These are phyloP conservation scores for Chaetodon auriga DNA, from an alignment of 2,113 vertebrate species.

Conservation along the genomic window DNA sequence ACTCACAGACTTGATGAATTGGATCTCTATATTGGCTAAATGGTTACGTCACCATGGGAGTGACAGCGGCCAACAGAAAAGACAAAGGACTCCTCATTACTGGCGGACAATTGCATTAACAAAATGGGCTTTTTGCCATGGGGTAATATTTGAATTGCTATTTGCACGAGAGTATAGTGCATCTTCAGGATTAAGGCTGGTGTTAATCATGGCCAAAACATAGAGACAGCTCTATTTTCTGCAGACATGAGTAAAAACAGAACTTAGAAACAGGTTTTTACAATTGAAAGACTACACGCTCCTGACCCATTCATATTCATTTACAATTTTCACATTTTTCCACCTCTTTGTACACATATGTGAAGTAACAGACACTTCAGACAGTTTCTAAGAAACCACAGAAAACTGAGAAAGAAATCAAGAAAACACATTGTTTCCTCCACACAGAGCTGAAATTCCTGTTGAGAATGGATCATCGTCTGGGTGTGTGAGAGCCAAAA, in stretches of 20 bases:
- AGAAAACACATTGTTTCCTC: slow-evolving; percentile 41
- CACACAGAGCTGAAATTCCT: slow-evolving; percentile 28
- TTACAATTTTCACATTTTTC: neutral
- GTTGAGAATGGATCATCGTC: slow-evolving; percentile 67
- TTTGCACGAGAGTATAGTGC: slow-evolving; percentile 11
- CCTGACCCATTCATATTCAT: neutral
- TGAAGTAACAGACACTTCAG: neutral
- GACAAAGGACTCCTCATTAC: slow-evolving; percentile 62
- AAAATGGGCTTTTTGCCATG: slow-evolving; percentile 57
- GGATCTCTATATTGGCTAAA: slow-evolving; percentile 63
- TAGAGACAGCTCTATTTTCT: neutral
- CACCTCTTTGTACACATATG: neutral
- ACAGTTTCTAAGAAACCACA: neutral
- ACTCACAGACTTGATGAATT: slow-evolving; percentile 75
- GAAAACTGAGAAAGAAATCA: slow-evolving; percentile 27
- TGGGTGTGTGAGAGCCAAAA: slow-evolving; percentile 64
- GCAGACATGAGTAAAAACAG: neutral
- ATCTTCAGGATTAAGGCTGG: slow-evolving; percentile 3
- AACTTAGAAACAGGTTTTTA: neutral
- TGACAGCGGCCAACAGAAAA: slow-evolving; percentile 46
- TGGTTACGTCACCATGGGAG: slow-evolving; percentile 49
- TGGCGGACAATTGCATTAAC: slow-evolving; percentile 54
- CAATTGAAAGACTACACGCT: neutral
- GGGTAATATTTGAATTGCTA: slow-evolving; percentile 49
- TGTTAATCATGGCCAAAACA: slow-evolving; percentile 16